Conservation (phyloP, 2,797 vertebrate species). For the Eupleurogrammus muticus region DNA sequence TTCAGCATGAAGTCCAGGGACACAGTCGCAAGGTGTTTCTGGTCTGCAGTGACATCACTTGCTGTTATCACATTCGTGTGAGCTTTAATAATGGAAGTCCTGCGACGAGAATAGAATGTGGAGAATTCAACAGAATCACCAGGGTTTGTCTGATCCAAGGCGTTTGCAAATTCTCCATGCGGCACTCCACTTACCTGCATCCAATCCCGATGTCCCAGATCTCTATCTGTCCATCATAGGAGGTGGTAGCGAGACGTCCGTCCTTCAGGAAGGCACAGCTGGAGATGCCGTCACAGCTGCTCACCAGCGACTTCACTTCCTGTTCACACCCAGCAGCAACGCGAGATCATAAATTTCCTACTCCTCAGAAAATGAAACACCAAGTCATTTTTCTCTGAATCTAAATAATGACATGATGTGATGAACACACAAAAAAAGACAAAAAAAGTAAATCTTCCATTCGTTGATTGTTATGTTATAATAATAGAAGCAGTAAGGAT, state of each 20-base stretch:
- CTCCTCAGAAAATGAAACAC: neutral
- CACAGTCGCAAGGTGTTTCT: constrained; percentile 84
- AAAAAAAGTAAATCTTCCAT: neutral
- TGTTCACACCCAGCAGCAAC: constrained; percentile 57
- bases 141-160: neutral
- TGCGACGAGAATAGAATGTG: constrained; percentile 48
- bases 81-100: constrained; percentile 81
- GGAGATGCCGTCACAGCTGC: constrained; percentile 88
- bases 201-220: constrained; percentile 86
- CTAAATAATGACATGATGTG: neutral
- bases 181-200: constrained; percentile 81
- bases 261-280: constrained; percentile 84
- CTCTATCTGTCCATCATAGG: constrained; percentile 87
- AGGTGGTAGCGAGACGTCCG: constrained; percentile 80
- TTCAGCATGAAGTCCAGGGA: constrained; percentile 89
- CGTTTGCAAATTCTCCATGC: neutral
- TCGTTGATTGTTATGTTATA: no score
- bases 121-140: neutral
- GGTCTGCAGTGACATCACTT: constrained; percentile 84
- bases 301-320: constrained; percentile 87
- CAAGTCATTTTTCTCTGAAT: neutral
- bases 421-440: neutral
- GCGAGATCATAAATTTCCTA: neutral
- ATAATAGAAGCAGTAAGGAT: neutral
- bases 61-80: constrained; percentile 87